A percentile compares a stretch with the other conserved stretches of the same genome.
These are phyloP conservation scores for Pseudopipra pipra DNA, from an alignment of 2,113 vertebrate species.

Conservation along the genomic window DNA sequence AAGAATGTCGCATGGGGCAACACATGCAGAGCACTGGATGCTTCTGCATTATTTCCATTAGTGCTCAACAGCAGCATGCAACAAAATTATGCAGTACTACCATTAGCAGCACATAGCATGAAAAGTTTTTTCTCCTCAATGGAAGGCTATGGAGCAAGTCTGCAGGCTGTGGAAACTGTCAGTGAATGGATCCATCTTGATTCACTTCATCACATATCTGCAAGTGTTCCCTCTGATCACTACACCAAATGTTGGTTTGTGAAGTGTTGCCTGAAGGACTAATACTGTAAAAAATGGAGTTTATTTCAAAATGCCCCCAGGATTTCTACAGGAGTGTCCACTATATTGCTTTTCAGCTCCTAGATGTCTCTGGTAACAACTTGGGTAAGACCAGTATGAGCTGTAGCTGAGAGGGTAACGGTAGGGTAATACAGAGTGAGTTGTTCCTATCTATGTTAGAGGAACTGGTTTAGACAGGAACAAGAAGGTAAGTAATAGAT, in stretches of 20 bases:
- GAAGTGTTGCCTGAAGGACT: background rate
- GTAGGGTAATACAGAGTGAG: background rate
- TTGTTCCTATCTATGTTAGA: background rate
- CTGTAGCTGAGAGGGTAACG: background rate
- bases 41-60: background rate
- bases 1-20: accelerated
- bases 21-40: background rate
- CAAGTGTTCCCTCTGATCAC: background rate
- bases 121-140: background rate
- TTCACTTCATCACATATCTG: background rate
- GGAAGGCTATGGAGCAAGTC: background rate
- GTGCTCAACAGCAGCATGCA: background rate
- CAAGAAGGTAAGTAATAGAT: background rate
- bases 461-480: background rate
- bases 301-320: background rate
- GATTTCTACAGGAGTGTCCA: background rate
- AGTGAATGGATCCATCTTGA: background rate
- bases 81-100: background rate
- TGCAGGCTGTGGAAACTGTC: background rate
- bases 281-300: background rate
- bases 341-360: background rate
- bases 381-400: background rate
- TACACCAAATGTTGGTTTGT: background rate
- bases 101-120: background rate
- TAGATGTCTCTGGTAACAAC: background rate